Percentiles rank a stretch among this genome's conserved stretches.
Conservation (phyloP, 2,888 invertebrate genomes). For the Oxytorus armatus region DNA sequence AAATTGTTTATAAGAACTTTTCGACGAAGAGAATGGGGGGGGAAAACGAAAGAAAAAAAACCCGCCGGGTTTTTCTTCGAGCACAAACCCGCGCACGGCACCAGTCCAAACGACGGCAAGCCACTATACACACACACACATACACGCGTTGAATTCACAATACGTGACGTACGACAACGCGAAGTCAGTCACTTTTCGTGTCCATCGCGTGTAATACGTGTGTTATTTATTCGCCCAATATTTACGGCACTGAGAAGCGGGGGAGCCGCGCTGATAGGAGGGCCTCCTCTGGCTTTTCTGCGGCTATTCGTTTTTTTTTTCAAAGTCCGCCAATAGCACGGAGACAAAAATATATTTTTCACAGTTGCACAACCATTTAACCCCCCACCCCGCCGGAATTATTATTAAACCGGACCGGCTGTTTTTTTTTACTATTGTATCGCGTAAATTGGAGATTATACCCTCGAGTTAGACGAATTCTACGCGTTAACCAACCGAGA, state of each 20-base stretch:
- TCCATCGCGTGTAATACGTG: conserved; percentile 56
- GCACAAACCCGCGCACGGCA: conserved; percentile 67
- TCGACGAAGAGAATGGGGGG: conserved; percentile 14
- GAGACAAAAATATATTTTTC: conserved; percentile 74
- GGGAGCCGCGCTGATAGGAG: conserved; percentile 28
- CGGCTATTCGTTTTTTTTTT: conserved; percentile 57
- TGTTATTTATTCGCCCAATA: conserved; percentile 76
- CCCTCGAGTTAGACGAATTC: background rate
- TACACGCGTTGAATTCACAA: conserved; percentile 16
- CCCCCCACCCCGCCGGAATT: conserved; percentile 30
- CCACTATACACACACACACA: conserved; percentile 45
- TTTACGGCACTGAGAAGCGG: conserved; percentile 75
- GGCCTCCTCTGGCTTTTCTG: conserved; percentile 45
- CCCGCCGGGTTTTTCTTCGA: conserved; percentile 68
- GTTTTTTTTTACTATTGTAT: conserved; percentile 4
- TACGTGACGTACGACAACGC: conserved; percentile 34
- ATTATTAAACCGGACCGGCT: conserved; percentile 60
- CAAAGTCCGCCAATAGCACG: conserved; percentile 69
- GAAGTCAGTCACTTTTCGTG: conserved; percentile 29
- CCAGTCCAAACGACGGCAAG: conserved; percentile 65
- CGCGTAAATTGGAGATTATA: background rate
- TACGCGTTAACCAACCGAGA: background rate
- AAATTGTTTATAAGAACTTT: too few species aligned
- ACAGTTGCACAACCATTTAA: conserved; percentile 72
- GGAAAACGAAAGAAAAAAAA: conserved; percentile 60